A percentile compares a stretch with the other conserved stretches of the same genome.
Conservation (phyloP, 1,140 invertebrate species). For the Drosophila melanogaster region Release_6_plus_ISO1_MT NT_033777.3:30839501-30840000, state of each 20-base stretch:
- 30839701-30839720: conserved; percentile 71
- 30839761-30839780: conserved; percentile 84
- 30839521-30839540: conserved; percentile 82
- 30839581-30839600: conserved; percentile 52
- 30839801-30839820: conserved; percentile 82
- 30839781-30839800: conserved; percentile 84
- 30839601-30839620: conserved; percentile 11
- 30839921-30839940: conserved; percentile 46
- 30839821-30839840: conserved; percentile 72
- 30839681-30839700: conserved; percentile 37
- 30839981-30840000: conserved; percentile 84
- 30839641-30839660: conserved; percentile 39
- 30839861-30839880: conserved; percentile 61
- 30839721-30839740: conserved; percentile 69
- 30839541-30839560: conserved; percentile 83
- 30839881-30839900: conserved; percentile 53
- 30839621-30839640: conserved; percentile 31
- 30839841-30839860: conserved; percentile 69
- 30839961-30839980: conserved; percentile 83
- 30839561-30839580: conserved; percentile 74
- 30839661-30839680: conserved; percentile 39
- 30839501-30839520: conserved; percentile 73
- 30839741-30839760: conserved; percentile 42
- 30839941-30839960: conserved; percentile 51
- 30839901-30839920: conserved; percentile 15